Evolutionary conservation across 2,797 vertebrate genomes (phyloP).

Genomic region (Bufotes viridis): DNA sequence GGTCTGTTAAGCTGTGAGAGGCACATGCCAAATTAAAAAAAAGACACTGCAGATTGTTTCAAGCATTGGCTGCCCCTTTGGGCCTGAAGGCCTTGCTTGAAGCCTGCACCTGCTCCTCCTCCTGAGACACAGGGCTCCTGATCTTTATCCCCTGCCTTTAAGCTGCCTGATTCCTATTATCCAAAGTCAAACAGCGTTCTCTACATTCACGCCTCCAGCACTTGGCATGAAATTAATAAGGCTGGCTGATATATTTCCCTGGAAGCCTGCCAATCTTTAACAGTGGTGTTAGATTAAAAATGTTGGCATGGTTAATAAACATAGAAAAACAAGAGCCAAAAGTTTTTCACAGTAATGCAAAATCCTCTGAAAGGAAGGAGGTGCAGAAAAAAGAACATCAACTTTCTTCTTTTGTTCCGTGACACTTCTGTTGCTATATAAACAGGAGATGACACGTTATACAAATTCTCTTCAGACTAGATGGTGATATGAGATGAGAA

Average conservation of each 20-base stretch:
- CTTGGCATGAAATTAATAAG: constrained; percentile 94
- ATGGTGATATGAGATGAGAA: background rate
- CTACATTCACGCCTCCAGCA: constrained; percentile 86
- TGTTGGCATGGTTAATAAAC: constrained; percentile 89
- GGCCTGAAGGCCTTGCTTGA: constrained; percentile 95
- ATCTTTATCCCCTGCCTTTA: constrained; percentile 93
- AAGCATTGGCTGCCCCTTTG: constrained; percentile 94
- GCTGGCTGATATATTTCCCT: constrained; percentile 88
- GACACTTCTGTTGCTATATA: constrained; percentile 35
- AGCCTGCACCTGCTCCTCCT: constrained; percentile 98
- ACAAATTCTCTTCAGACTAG: background rate
- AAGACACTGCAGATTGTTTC: constrained; percentile 93
- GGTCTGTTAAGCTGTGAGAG: constrained; percentile 87
- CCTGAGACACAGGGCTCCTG: constrained; percentile 91
- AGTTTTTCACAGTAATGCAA: constrained; percentile 83
- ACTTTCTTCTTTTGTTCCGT: constrained; percentile 72
- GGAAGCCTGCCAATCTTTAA: constrained; percentile 89
- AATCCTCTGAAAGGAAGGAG: constrained; percentile 69
- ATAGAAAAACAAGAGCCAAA: constrained; percentile 84
- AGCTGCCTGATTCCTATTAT: constrained; percentile 90
- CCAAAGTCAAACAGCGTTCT: constrained; percentile 89
- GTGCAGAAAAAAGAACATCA: constrained; percentile 76
- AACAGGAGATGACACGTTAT: background rate
- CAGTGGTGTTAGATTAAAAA: constrained; percentile 91
- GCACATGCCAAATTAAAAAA: constrained; percentile 91